Evolutionary conservation across 2,797 vertebrate species (phyloP).

Genomic region (Pangasius mekongensis): DNA sequence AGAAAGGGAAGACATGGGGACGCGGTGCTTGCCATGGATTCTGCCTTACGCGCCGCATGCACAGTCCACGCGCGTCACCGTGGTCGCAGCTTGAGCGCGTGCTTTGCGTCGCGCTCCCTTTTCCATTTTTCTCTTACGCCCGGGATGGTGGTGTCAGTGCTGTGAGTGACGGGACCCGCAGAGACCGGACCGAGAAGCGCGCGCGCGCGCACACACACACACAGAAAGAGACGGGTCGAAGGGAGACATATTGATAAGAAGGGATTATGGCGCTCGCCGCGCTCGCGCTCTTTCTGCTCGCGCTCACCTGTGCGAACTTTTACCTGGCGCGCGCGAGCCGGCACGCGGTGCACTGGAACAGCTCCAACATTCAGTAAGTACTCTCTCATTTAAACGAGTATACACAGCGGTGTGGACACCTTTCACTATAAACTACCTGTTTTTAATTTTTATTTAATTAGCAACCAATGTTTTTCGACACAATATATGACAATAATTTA

Average conservation of each 20-base stretch:
- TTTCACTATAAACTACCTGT: too few species aligned
- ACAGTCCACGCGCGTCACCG: background rate
- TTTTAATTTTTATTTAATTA: background rate
- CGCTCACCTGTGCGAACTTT: conserved; percentile 79
- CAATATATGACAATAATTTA: background rate
- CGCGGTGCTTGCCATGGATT: conserved; percentile 65
- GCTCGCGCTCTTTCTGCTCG: conserved; percentile 76
- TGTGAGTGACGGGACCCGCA: conserved; percentile 72
- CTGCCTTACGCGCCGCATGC: conserved; percentile 65
- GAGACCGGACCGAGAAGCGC: conserved; percentile 61
- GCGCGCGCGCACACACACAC: background rate
- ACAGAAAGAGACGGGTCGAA: conserved; percentile 50
- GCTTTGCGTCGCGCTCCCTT: conserved; percentile 40
- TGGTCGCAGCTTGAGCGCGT: conserved; percentile 1
- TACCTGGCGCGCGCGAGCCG: conserved; percentile 81
- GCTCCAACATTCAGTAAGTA: conserved; percentile 94
- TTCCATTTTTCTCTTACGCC: conserved; percentile 16
- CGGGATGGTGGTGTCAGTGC: conserved; percentile 74
- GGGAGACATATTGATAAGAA: background rate
- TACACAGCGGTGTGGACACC: too few species aligned
- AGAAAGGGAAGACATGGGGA: conserved; percentile 46
- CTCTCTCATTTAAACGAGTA: background rate
- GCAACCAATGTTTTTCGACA: background rate
- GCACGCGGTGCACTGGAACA: conserved; percentile 94
- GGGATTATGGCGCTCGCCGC: conserved; percentile 77